Base-by-base conservation (phyloP, 2,888 invertebrate genomes). In the Drosophila rellima region DNA sequence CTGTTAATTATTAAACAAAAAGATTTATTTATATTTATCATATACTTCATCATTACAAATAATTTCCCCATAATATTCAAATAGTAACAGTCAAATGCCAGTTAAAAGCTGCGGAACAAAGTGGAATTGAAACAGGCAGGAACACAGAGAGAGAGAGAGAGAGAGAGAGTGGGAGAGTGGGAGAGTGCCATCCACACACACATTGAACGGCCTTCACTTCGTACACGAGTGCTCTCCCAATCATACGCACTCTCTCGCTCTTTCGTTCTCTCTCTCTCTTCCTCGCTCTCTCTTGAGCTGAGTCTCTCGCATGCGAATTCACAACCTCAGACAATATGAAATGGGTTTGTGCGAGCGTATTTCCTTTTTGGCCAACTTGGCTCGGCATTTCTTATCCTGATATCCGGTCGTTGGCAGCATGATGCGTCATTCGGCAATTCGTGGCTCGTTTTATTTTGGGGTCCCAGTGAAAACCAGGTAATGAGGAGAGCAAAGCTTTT, bases 401-500 rank as follows among this genome's bases (percentile, higher is more conserved):
- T 70, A 74, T 72, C 70, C 78, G 86, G 69, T 73, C 76, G 78
- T 65, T 70, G 70, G 59, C 52, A 57, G 63, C 54, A 33, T 33
- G 42, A 20, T 55, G 74, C 72, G 61, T 65, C 68, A 48, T 42
- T 78, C 77, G 77, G 62, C 48, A 35, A 47, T n/a, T 47, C 56
- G 37, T 56, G 48, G 56, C 39, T 61, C 61, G 40, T 44, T 51
- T 56, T 44, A 66, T 61, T 20, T 45, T 23, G 39, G 47, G 56
- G 60, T 60, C 66, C 68, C 62, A 82, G 82, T 79, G 82, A 90
- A 91, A 91, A 90, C 75, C 90, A 91, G 89, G 84, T 89, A 85
- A 83, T 83, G 84, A 81, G 80, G 78, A 83, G 90, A 91, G 91
- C 71, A 71, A 85, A 91, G 91, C 91, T 91, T 91, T 91, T 91